Evolutionary conservation across 2,888 invertebrate species (phyloP), one percentile per base, ranked within the genome.

Genomic region (Synergus laeviventris): DNA sequence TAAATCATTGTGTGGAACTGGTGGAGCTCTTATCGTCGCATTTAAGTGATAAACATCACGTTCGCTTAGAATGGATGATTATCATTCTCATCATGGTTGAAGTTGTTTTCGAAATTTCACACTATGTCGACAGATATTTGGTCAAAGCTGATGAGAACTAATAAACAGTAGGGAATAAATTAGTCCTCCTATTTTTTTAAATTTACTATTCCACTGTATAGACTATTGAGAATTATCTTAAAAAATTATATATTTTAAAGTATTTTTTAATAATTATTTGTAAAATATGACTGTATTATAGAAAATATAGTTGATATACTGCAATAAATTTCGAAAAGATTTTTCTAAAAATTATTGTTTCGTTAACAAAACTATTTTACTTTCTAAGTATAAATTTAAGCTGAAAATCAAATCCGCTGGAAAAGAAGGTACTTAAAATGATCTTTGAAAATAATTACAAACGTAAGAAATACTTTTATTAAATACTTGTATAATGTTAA

Each of bases 31-130:
- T 99, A 9, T 96, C 97, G 0, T 94, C 96, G 39, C 97, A 98
- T 93, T 93, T 99, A 38, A 97, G 96, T 76, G 98, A 99, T 91
- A 93, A 95, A 12, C 99, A 99, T 91, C 98, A 98, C 91, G 94
- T 97, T 14, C 93, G 98, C 0, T 93, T 99, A 0, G 99, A 99
- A 91, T 97, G 98, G 97, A 98, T 99, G 96, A 98, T 99, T 83
- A 99, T 99, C 80, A 93, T 96, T 31, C 94, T 99, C 56, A 99
- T 99, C 91, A 94, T 98, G 93, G 96, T 98, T 0, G 99, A 99
- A 92, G 99, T 99, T 18, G 94, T 93, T 80, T 97, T 97, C 91
- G 97, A 97, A 91, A 92, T 94, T 75, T 91, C 97, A 73, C 97
- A 97, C 90, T 95, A 95, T 86, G 90, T 94, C 60, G 95, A 96